Evolutionary conservation across 2,888 invertebrate genomes (phyloP).

Genomic region (Stegana nigrithorax): DNA sequence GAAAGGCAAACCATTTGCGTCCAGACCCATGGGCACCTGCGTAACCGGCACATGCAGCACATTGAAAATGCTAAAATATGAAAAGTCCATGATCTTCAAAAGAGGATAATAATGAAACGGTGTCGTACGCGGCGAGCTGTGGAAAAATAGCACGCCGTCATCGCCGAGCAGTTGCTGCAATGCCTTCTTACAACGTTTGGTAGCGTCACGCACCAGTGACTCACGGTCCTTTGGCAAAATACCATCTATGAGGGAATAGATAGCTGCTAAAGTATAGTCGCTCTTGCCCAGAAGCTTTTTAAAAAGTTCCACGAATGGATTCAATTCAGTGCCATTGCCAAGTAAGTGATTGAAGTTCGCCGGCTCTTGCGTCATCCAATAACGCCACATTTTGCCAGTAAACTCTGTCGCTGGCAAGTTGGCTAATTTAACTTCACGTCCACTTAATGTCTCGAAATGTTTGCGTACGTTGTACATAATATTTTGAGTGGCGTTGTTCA

Average conservation of each 20-base stretch:
- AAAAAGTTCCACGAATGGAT: constrained; percentile 71
- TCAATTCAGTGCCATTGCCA: constrained; percentile 74
- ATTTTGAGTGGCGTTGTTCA: constrained; percentile 76
- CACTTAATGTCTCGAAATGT: constrained; percentile 67
- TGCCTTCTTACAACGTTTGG: constrained; percentile 72
- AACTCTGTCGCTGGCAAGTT: constrained; percentile 63
- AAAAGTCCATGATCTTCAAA: constrained; percentile 84
- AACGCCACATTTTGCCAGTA: constrained; percentile 78
- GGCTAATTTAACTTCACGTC: constrained; percentile 54
- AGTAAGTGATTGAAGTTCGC: constrained; percentile 75
- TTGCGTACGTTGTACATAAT: constrained; percentile 72
- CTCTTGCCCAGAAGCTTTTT: constrained; percentile 75
- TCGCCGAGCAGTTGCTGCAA: constrained; percentile 77
- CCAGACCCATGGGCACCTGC: constrained; percentile 82
- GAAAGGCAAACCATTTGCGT: constrained; percentile 83
- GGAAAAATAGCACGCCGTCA: constrained; percentile 86
- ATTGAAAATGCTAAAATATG: constrained; percentile 88
- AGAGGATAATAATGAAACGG: constrained; percentile 85
- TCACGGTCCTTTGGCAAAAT: constrained; percentile 75
- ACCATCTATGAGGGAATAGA: constrained; percentile 76
- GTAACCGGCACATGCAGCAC: constrained; percentile 84
- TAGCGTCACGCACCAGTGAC: constrained; percentile 75
- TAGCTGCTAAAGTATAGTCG: constrained; percentile 76
- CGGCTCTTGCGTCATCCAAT: constrained; percentile 80
- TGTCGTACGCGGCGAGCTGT: constrained; percentile 82